Conservation (phyloP, 1,140 invertebrate species). For the Drosophila oshimai region DNA sequence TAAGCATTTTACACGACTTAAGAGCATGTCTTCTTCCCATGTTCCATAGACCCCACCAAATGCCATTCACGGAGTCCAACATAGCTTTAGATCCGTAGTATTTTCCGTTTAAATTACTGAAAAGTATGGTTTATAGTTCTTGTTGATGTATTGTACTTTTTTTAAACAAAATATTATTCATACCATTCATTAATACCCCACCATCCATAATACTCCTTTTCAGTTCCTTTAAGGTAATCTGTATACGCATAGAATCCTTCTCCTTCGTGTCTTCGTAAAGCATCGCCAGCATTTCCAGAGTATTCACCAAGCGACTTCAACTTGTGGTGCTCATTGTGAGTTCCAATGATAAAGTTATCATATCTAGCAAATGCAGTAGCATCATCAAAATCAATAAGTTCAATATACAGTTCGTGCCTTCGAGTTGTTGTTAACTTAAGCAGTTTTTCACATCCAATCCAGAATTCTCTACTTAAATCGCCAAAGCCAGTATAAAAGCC, state of each 20-base stretch:
- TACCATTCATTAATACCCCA: neutral
- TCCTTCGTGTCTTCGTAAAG: no score
- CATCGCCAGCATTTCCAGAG: constrained; percentile 3
- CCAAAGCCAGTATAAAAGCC: neutral
- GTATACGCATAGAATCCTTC: no score
- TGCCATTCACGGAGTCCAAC: neutral
- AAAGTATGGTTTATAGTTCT: neutral
- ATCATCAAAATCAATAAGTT: neutral
- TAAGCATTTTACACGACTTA: no score
- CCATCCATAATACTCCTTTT: neutral
- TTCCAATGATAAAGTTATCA: neutral
- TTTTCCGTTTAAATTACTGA: neutral
- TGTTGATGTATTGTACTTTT: no score
- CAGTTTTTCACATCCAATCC: neutral
- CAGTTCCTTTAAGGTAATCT: no score
- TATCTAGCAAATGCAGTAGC: neutral
- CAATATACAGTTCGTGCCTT: neutral
- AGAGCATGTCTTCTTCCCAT: no score
- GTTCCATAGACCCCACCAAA: no score
- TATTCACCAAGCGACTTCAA: neutral
- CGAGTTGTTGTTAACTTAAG: neutral
- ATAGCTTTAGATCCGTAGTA: neutral
- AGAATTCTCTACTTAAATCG: neutral
- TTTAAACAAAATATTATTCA: neutral
- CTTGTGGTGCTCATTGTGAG: fast-evolving